These are phyloP conservation scores for Dryocosmus kuriphilus DNA, from an alignment of 2,888 invertebrate species.

Conservation along the genomic window DNA sequence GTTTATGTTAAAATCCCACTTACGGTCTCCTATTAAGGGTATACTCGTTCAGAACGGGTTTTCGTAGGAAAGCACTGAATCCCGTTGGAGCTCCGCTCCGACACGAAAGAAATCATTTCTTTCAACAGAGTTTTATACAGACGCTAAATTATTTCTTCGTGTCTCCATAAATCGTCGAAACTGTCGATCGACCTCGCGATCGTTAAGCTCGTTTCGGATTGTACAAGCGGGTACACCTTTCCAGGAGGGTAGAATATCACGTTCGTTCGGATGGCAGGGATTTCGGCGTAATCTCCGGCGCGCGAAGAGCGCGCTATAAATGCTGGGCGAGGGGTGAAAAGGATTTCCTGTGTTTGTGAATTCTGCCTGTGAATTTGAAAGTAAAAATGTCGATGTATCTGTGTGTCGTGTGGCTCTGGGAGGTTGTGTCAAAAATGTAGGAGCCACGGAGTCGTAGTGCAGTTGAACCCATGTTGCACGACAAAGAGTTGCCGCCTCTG, in stretches of 20 bases:
- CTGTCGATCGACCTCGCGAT: constrained; percentile 31
- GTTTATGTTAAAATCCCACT: not conserved
- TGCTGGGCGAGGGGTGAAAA: constrained; percentile 24
- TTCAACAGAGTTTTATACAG: not conserved
- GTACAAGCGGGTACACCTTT: constrained; percentile 3
- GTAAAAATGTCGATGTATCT: not conserved
- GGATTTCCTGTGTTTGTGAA: constrained; percentile 13
- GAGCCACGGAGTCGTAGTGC: constrained; percentile 4
- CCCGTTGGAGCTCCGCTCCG: not conserved
- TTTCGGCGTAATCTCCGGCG: constrained; percentile 27
- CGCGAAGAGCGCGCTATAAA: constrained; percentile 24
- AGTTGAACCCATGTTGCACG: constrained; percentile 11
- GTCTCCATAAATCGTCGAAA: constrained; percentile 32
- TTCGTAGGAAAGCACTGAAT: constrained; percentile 10
- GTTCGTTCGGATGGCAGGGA: constrained; percentile 34
- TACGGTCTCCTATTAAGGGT: constrained; percentile 13
- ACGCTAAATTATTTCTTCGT: constrained; percentile 17
- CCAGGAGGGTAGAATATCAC: constrained; percentile 37
- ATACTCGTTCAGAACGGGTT: constrained; percentile 7
- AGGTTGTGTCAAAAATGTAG: constrained; percentile 24
- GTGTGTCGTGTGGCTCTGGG: not conserved
- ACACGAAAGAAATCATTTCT: constrained; percentile 14
- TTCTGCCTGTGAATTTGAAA: not conserved
- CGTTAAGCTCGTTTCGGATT: constrained; percentile 30
- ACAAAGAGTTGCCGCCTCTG: constrained; percentile 27